phyloP scores from a whole-genome alignment of 2,797 vertebrate genomes.

The Amblyraja radiata region DNA sequence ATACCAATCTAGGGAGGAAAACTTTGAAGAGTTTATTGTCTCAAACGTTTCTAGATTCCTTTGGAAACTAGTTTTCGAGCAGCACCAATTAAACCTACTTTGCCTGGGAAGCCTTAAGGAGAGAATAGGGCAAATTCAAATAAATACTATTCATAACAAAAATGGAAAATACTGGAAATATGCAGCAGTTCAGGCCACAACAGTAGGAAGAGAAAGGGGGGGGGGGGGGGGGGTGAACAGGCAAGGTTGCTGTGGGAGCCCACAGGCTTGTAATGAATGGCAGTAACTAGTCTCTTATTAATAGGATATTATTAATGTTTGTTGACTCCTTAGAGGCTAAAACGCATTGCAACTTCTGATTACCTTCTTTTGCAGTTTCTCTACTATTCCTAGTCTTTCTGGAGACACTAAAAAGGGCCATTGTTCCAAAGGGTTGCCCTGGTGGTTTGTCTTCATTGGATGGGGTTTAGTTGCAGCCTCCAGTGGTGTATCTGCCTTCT shows the following conservation, averaged over 20 bases:
- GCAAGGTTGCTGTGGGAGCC: too few relatives aligned
- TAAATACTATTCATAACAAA: too few relatives aligned
- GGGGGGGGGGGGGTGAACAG: too few relatives aligned
- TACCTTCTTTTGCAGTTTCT: slow-evolving; percentile 44
- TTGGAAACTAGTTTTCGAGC: background rate
- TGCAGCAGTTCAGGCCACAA: too few relatives aligned
- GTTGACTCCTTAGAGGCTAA: background rate
- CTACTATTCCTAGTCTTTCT: slow-evolving; percentile 50
- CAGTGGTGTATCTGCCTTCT: slow-evolving; percentile 76
- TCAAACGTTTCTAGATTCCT: background rate
- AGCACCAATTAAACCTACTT: background rate
- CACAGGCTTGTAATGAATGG: too few relatives aligned
- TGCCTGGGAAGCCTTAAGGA: background rate
- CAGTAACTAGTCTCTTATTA: too few relatives aligned
- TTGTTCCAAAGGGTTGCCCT: slow-evolving; percentile 66
- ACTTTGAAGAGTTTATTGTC: background rate
- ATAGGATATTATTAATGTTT: too few relatives aligned
- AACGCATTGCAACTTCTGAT: background rate
- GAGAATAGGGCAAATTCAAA: background rate
- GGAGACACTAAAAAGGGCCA: slow-evolving; percentile 52
- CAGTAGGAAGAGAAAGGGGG: too few relatives aligned
- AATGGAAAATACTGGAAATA: too few relatives aligned
- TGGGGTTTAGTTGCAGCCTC: slow-evolving; percentile 79
- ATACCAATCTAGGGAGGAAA: background rate
- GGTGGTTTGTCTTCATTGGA: slow-evolving; percentile 85